Evolutionary conservation across 2,888 invertebrate species (phyloP).

Genomic region (Bimastos eiseni): DNA sequence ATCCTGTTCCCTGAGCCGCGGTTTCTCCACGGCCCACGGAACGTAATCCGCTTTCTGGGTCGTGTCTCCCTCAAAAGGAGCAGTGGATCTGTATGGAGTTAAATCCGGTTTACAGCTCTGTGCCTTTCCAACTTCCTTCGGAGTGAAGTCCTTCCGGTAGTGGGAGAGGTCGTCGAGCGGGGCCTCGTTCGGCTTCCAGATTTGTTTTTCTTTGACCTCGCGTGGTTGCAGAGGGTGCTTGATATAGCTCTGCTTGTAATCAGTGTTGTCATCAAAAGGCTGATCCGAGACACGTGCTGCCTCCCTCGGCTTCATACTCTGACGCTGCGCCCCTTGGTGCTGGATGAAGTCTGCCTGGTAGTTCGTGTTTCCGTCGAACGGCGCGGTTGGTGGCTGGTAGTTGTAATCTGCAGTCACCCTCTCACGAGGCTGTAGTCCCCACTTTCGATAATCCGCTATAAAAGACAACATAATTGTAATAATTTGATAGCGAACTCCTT

Average conservation of each 20-base stretch:
- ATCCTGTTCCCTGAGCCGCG: conserved; percentile 52
- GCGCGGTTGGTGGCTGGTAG: conserved; percentile 50
- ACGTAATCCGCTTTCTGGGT: conserved; percentile 49
- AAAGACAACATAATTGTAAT: background rate
- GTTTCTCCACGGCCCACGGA: conserved; percentile 48
- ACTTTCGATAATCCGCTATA: conserved; percentile 46
- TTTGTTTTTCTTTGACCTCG: conserved; percentile 47
- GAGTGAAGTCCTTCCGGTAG: conserved; percentile 53
- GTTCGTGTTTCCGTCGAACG: conserved; percentile 58
- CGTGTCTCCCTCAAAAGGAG: conserved; percentile 59
- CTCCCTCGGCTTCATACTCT: conserved; percentile 32
- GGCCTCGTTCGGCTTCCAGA: conserved; percentile 51
- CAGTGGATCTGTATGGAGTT: conserved; percentile 54
- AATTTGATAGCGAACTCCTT: too few species aligned
- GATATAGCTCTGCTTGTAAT: conserved; percentile 57
- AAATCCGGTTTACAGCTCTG: conserved; percentile 57
- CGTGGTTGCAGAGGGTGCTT: conserved; percentile 53
- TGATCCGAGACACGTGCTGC: conserved; percentile 41
- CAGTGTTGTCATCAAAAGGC: conserved; percentile 58
- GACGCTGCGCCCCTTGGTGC: conserved; percentile 47
- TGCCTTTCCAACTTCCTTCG: conserved; percentile 46
- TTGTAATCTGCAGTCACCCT: conserved; percentile 25
- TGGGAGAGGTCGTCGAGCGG: conserved; percentile 57
- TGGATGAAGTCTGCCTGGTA: conserved; percentile 55
- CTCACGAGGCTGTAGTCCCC: conserved; percentile 47